These are phyloP conservation scores for Drosophila serrata DNA, from an alignment of 1,140 invertebrate genomes.

Conservation along the genomic window DNA sequence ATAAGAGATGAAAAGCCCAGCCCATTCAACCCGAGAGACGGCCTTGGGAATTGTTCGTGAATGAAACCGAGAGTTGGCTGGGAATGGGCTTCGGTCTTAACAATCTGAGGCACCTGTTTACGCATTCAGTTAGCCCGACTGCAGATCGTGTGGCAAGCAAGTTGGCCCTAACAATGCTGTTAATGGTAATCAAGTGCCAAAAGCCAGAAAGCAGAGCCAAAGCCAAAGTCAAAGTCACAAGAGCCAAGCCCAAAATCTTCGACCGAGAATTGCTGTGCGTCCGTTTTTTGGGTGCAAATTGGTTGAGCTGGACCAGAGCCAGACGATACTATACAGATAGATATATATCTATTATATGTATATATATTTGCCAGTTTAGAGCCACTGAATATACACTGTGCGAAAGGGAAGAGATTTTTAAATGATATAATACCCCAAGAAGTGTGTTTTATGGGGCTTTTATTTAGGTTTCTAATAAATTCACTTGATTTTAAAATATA, in stretches of 20 bases:
- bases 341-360: no score
- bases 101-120: conserved; percentile 25
- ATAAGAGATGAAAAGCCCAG: neutral
- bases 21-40: conserved; percentile 12
- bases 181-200: conserved; percentile 53
- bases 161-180: conserved; percentile 14
- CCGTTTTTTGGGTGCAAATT: conserved; percentile 57
- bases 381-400: neutral
- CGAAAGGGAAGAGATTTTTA: neutral
- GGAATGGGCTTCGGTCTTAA: neutral
- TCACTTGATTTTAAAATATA: neutral
- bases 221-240: conserved; percentile 56
- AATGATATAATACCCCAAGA: no score
- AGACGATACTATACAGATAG: neutral
- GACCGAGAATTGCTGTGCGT: conserved; percentile 57
- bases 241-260: conserved; percentile 48
- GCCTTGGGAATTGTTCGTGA: conserved; percentile 35
- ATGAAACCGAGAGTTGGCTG: conserved; percentile 51
- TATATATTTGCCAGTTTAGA: neutral
- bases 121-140: conserved; percentile 41
- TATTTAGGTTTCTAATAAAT: neutral
- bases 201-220: conserved; percentile 48
- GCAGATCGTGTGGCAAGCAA: conserved; percentile 32
- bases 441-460: neutral
- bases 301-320: conserved; percentile 37